Evolutionary conservation across 2,797 vertebrate species (phyloP).

Genomic region (Petrocephalus schoutedeni): DNA sequence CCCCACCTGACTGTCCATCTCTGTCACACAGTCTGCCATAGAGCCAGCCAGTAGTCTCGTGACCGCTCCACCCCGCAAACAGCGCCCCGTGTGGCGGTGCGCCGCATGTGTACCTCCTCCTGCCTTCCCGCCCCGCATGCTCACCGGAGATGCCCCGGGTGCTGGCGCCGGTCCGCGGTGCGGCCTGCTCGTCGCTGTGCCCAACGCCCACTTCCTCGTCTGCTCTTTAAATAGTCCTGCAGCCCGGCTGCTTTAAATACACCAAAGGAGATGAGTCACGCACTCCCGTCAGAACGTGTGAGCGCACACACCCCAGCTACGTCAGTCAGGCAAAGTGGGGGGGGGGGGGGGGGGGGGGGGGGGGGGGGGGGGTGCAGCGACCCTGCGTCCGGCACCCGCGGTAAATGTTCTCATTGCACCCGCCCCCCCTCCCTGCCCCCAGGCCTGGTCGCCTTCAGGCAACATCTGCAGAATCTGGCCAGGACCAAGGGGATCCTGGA

Average conservation of each 20-base stretch:
- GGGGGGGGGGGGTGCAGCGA: neutral
- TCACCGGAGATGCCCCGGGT: neutral
- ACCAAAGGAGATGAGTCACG: slow-evolving; percentile 13
- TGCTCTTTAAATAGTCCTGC: slow-evolving; percentile 23
- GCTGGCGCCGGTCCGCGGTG: slow-evolving; percentile 26
- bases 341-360: neutral
- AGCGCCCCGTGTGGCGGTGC: neutral
- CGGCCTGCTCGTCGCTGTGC: neutral
- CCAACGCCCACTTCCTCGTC: neutral
- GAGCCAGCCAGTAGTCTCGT: neutral
- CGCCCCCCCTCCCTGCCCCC: neutral
- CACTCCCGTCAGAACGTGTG: neutral
- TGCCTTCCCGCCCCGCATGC: neutral
- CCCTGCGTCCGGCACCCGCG: neutral
- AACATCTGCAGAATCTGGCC: slow-evolving; percentile 95
- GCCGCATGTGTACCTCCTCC: slow-evolving; percentile 18
- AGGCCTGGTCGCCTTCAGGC: slow-evolving; percentile 95
- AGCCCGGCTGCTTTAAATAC: slow-evolving; percentile 12
- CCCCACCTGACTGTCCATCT: neutral
- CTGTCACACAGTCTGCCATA: neutral
- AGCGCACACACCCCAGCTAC: neutral
- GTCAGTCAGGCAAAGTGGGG: neutral
- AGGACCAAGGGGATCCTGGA: slow-evolving; percentile 97
- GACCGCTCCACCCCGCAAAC: neutral
- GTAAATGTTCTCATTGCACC: neutral